Base-by-base conservation (phyloP, 2,888 invertebrate species). In the Anoplius nigerrimus region DNA sequence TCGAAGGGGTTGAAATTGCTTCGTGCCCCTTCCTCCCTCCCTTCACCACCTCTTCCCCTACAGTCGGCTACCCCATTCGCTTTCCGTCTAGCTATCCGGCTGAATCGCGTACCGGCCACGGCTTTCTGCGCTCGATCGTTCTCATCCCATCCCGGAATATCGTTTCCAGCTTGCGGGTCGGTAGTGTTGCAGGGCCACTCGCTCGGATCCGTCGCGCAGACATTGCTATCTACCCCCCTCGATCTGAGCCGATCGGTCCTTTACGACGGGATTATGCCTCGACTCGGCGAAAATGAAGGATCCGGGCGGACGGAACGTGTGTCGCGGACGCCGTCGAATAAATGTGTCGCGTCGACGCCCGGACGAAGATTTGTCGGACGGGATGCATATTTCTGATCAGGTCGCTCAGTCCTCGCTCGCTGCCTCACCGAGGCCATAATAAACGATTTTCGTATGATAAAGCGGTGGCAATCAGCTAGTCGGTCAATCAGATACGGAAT, bases 121-220 rank as follows among this genome's bases (percentile, higher is more conserved):
- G 34, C 34, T 34, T 34, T 66, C 66, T 60, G 55, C 59, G 18
- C 46, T 59, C 22, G 51, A 56, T 16, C 48, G 48, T 48, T 16
- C 11, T 48, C 48, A 16, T 48, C 48, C 48, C 16, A 16, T 8
- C 18, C 48, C 16, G 48, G 11, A 48, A 48, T 48, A 16, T 62
- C 46, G 34, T 55, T 55, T 22, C 42, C 52, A 48, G 27, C 54
- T 66, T 66, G 51, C 51, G 56, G 22, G 46, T n/a, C 53, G 62
- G 62, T 20, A 15, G n/a, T 48, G 22, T 22, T 48, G 51, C 27
- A 46, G 2, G 55, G 43, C 34, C 11, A 11, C 34, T 6, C 4
- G 34, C 34, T 6, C 11, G 34, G 34, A 6, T 34, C 34, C 24
- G 11, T 1, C 34, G 34, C 34, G 2, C 34, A 34, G 34, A 34